These are phyloP conservation scores for Umimayanthus chanpuru DNA, from an alignment of 92 coral and sea anemone genomes.

Conservation along the genomic window DNA sequence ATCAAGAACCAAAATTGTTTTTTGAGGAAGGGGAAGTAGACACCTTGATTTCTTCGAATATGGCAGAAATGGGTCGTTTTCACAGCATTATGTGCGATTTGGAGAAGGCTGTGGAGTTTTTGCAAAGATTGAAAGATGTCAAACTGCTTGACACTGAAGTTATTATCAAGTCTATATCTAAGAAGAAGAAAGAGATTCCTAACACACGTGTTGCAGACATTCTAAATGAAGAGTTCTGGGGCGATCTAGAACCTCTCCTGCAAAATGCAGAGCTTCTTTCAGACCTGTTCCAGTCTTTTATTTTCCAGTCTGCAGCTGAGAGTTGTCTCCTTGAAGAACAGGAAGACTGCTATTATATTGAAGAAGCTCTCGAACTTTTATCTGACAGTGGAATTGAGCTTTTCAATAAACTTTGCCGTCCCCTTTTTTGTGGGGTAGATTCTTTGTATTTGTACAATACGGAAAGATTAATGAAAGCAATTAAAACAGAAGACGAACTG, in stretches of 20 bases:
- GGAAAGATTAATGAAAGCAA: constrained; percentile 1
- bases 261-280: no score
- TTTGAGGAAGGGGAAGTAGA: constrained; percentile 28
- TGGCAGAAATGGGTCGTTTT: constrained; percentile 38
- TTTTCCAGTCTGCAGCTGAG: neutral
- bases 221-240: no score
- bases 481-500: constrained; percentile 39
- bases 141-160: neutral
- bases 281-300: no score
- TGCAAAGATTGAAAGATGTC: constrained; percentile 15
- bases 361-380: constrained; percentile 22
- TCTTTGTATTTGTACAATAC: constrained; percentile 1
- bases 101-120: constrained; percentile 44
- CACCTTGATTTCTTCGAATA: constrained; percentile 21
- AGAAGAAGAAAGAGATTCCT: no score
- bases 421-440: constrained; percentile 22
- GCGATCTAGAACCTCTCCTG: no score
- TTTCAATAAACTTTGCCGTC: constrained; percentile 11
- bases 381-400: neutral
- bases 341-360: neutral
- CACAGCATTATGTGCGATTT: constrained; percentile 27
- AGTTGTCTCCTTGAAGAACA: neutral
- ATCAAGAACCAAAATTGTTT: neutral
- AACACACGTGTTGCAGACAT: no score
- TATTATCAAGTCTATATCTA: no score